Conservation (phyloP, 2,888 invertebrate species). For the Pachydiplax longipennis region DNA sequence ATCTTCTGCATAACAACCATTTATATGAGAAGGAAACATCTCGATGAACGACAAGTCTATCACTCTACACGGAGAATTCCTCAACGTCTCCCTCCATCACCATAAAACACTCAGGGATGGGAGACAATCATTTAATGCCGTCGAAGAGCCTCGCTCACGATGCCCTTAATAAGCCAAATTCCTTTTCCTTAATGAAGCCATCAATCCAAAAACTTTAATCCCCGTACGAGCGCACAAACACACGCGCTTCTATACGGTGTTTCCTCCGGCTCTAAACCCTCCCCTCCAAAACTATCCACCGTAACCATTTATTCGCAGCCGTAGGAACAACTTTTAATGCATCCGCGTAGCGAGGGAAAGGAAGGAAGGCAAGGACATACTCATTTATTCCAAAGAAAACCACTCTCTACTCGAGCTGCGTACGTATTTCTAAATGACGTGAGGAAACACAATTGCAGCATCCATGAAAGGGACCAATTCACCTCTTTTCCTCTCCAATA, state of each 20-base stretch:
- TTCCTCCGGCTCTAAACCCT: not conserved
- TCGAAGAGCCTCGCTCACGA: not conserved
- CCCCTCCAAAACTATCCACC: not conserved
- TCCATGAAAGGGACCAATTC: not conserved
- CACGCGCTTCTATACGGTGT: not conserved
- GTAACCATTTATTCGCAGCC: not conserved
- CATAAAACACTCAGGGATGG: not conserved
- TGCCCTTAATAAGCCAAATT: not conserved
- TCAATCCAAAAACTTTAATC: not conserved
- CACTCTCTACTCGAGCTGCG: not conserved
- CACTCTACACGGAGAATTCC: not conserved
- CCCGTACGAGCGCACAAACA: not conserved
- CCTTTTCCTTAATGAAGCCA: not conserved
- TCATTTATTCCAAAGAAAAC: slow-evolving; percentile 6
- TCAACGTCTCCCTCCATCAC: not conserved
- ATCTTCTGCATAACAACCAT: not conserved
- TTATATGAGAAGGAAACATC: not conserved
- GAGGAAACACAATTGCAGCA: not conserved
- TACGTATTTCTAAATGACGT: not conserved
- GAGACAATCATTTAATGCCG: not conserved
- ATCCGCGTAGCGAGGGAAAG: not conserved
- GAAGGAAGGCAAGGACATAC: not conserved
- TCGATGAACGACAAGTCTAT: not conserved
- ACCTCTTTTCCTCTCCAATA: not conserved
- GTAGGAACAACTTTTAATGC: not conserved